Base-by-base conservation (phyloP, 2,113 vertebrate species). In the Grallaria varia region DNA sequence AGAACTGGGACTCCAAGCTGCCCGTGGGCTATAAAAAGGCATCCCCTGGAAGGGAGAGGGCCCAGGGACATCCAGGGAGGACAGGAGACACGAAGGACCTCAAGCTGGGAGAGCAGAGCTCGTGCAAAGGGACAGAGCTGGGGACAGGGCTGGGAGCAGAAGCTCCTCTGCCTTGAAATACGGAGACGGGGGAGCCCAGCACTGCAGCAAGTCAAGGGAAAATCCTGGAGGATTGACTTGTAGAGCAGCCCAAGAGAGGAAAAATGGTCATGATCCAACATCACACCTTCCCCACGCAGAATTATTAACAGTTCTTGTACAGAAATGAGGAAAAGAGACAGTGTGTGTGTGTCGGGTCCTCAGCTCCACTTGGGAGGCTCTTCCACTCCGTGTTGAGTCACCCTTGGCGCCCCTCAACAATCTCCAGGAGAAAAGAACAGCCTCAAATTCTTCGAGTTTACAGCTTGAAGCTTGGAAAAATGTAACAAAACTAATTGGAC, bases 331-430 rank as follows among this genome's bases (percentile, higher is more conserved):
- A 58, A 49, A 1, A 1, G 42, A 66, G 42, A 11, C 52, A 39
- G 19, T 0, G 0, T 6, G 37, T 6, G 37, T 31, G 40, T 37
- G 56, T 59, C 1, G 3, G 30, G 44, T 22, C 52, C n/a, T 31
- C 58, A 5, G 33, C 68, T 33, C 39, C 1, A 2, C 66, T n/a
- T 45, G 42, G 20, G 33, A 64, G n/a, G 45, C 37, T 90, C 90
- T 52, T 50, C 15, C 2, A 82, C 17, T 11, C 56, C 28, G 10
- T 4, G 3, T 12, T 15, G 23, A 33, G 62, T 27, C 66, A 82
- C 13, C 8, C 62, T 1, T 74, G 66, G 81, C 74, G 55, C 4
- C 28, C 56, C 28, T 8, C 4, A 84, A 58, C 5, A 5, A 64
- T 4, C 60, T 52, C 60, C 64, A 71, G 30, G 33, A 53, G 72